Conservation (phyloP, 1,140 invertebrate species). For the Branchinecta lindahli region DNA sequence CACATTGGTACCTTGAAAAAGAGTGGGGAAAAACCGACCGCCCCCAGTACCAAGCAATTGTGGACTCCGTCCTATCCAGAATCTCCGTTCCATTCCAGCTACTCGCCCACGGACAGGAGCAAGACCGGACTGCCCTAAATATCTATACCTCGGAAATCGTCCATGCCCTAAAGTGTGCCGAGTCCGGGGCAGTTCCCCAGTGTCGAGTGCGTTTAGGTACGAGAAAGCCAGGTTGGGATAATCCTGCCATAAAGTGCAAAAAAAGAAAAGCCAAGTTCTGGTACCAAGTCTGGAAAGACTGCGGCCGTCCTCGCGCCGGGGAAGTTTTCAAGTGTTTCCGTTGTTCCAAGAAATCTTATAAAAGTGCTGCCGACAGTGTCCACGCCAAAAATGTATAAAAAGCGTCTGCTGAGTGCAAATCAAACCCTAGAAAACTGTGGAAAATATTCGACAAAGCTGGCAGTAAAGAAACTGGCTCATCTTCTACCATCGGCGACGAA, state of each 20-base stretch:
- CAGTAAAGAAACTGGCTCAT: not conserved
- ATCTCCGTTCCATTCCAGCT: no score
- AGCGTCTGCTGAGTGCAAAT: not conserved
- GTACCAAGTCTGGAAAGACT: conserved; percentile 1
- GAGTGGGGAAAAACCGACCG: no score
- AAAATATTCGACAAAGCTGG: not conserved
- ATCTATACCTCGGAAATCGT: not conserved
- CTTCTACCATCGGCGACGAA: not conserved
- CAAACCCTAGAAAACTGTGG: not conserved
- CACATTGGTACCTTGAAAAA: no score
- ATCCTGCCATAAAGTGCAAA: not conserved
- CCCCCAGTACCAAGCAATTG: no score
- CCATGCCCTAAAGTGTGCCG: not conserved
- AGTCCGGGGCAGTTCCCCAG: not conserved
- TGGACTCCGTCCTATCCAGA: no score
- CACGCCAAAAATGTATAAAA: not conserved
- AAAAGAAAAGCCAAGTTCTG: conserved; percentile 4
- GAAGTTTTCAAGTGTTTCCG: not conserved
- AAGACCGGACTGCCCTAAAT: not conserved
- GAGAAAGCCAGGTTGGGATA: not conserved
- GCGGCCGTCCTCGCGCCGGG: not conserved
- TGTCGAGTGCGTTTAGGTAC: not conserved
- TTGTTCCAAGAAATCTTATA: not conserved
- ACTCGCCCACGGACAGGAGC: not conserved
- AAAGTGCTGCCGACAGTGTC: not conserved